phyloP scores from a whole-genome alignment of 1,140 invertebrate species.

The Aphelenchoides fujianensis region DNA sequence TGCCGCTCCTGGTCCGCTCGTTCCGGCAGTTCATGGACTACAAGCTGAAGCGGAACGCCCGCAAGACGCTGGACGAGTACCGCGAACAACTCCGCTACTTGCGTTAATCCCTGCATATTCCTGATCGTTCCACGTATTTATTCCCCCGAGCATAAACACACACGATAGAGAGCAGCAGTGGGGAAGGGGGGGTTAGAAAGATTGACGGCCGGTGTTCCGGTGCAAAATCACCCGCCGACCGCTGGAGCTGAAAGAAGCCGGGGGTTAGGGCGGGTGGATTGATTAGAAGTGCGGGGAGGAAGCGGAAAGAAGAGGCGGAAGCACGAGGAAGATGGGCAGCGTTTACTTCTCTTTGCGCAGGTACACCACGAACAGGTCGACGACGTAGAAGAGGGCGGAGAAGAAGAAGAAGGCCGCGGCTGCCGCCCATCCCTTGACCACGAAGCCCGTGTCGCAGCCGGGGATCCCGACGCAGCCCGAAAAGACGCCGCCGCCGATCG shows the following conservation, averaged over 20 bases:
- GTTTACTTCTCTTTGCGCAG: slow-evolving; percentile 53
- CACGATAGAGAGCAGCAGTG: no score
- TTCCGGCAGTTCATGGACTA: slow-evolving; percentile 52
- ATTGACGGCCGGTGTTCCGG: background rate
- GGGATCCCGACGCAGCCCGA: slow-evolving; percentile 59
- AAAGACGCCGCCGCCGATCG: slow-evolving; percentile 57
- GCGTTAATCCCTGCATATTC: background rate
- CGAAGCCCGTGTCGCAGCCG: slow-evolving; percentile 57
- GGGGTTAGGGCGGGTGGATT: background rate
- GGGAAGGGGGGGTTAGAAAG: background rate
- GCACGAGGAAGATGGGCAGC: background rate
- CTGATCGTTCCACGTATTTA: background rate
- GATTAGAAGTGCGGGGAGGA: background rate
- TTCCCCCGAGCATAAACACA: background rate
- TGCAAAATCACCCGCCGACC: slow-evolving; percentile 26
- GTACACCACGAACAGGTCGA: slow-evolving; percentile 54
- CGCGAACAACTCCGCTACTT: slow-evolving; percentile 23
- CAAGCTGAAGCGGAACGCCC: slow-evolving; percentile 15
- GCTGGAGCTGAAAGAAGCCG: slow-evolving; percentile 14
- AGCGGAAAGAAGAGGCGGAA: background rate
- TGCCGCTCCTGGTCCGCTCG: slow-evolving; percentile 42
- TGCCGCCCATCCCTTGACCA: slow-evolving; percentile 61
- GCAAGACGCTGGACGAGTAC: slow-evolving; percentile 23
- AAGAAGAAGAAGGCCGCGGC: slow-evolving; percentile 61
- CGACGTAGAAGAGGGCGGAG: slow-evolving; percentile 50